A percentile compares a stretch with the other conserved stretches of the same genome.
phyloP scores from a whole-genome alignment of 2,113 vertebrate species.

The Cathartes aura region DNA sequence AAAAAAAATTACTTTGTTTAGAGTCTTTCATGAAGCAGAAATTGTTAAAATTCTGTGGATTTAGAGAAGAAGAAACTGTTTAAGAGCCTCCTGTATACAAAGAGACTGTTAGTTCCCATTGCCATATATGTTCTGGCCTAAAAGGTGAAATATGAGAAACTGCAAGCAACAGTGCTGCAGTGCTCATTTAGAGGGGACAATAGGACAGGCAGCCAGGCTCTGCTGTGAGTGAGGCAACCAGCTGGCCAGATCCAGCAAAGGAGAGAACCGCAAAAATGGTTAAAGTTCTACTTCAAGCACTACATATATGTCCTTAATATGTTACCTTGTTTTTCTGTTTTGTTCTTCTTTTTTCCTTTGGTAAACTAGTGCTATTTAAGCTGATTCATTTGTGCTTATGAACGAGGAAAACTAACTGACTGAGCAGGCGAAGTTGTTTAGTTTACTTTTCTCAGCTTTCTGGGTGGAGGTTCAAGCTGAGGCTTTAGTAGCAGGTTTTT shows the following conservation, averaged over 20 bases:
- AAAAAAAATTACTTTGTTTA: not conserved
- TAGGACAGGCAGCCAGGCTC: not conserved
- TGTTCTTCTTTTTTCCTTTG: not conserved
- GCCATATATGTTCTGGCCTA: not conserved
- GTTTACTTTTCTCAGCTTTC: not conserved
- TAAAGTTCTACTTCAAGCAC: not conserved
- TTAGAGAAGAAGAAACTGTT: not conserved
- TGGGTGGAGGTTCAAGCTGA: conserved; percentile 9
- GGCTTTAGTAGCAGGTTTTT: not conserved
- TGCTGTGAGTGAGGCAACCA: not conserved
- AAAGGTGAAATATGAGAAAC: not conserved
- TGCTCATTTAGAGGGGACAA: not conserved
- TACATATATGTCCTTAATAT: not conserved
- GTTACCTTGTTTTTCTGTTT: not conserved
- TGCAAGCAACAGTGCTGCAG: not conserved
- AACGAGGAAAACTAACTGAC: not conserved
- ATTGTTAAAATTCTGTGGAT: not conserved
- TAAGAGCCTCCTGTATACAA: not conserved
- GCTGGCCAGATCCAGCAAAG: not conserved
- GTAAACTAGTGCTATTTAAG: not conserved
- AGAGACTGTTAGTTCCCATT: not conserved
- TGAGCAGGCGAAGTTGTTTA: not conserved
- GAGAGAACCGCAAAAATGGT: not conserved
- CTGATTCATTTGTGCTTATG: not conserved
- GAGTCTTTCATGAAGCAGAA: not conserved